phyloP scores from a whole-genome alignment of 2,888 invertebrate species.

The Galeruca laticollis region DNA sequence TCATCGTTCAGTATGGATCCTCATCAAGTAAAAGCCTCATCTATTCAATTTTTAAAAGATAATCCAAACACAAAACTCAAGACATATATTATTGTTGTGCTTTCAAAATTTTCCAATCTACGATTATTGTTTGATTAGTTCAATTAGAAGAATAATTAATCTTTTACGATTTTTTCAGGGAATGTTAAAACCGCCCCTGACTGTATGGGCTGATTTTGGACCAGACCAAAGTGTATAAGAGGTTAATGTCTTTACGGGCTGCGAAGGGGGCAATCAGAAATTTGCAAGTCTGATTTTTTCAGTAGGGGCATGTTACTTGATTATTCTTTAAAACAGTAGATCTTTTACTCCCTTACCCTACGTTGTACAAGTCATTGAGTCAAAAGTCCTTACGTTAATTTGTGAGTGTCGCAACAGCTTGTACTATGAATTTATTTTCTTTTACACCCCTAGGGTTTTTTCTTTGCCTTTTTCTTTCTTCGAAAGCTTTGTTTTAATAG shows the following conservation, averaged over 20 bases:
- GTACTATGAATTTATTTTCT: constrained; percentile 60
- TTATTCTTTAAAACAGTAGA: constrained; percentile 67
- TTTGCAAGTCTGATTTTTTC: constrained; percentile 68
- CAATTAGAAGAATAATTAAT: background rate
- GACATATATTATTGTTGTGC: no score
- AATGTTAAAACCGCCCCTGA: constrained; percentile 21
- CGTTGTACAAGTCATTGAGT: constrained; percentile 64
- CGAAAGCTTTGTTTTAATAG: constrained; percentile 41
- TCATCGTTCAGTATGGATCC: no score
- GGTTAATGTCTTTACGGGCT: constrained; percentile 67
- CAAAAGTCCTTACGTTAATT: constrained; percentile 65
- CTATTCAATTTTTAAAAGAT: no score
- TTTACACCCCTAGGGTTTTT: constrained; percentile 39
- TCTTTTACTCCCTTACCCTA: constrained; percentile 57
- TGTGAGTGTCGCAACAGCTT: constrained; percentile 63
- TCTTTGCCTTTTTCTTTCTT: constrained; percentile 16
- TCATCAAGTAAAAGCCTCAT: no score
- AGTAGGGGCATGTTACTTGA: constrained; percentile 62
- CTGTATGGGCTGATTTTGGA: constrained; percentile 34
- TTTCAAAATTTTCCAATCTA: no score
- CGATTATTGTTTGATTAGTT: no score
- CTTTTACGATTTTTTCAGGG: background rate
- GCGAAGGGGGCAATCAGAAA: constrained; percentile 66
- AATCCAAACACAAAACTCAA: no score
- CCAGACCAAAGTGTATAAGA: constrained; percentile 61